Conservation (phyloP, 2,113 vertebrate species). For the Phyllostomus discolor region DNA sequence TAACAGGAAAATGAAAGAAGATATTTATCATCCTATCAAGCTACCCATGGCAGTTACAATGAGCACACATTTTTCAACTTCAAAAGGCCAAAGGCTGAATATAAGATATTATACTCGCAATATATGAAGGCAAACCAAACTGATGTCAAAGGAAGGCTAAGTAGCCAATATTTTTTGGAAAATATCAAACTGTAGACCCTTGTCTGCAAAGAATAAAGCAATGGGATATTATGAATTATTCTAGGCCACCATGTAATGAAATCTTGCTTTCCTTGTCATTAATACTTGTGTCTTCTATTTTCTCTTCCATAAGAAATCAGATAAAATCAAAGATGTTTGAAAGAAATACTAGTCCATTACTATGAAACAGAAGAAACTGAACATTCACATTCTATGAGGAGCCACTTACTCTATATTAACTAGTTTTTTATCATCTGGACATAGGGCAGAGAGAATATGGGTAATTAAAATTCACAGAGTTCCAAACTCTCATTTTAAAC, state of each 20-base stretch:
- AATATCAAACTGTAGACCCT: not conserved
- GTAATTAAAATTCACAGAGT: not conserved
- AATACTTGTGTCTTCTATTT: not conserved
- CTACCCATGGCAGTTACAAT: not conserved
- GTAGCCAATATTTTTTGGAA: not conserved
- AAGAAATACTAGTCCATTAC: not conserved
- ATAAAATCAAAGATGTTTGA: not conserved
- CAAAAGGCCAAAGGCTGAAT: not conserved
- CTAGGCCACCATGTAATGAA: not conserved
- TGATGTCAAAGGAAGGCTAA: not conserved
- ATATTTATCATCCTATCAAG: not conserved
- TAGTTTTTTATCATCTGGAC: not conserved
- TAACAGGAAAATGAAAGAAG: constrained; percentile 3
- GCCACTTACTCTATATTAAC: not conserved
- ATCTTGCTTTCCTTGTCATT: not conserved
- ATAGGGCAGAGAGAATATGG: not conserved
- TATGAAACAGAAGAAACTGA: not conserved
- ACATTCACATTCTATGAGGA: not conserved
- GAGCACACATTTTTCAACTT: not conserved
- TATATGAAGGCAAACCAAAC: not conserved
- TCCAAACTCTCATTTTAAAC: not conserved
- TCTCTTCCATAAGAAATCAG: not conserved
- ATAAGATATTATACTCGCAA: not conserved
- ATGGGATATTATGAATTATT: not conserved
- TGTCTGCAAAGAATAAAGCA: not conserved